phyloP scores from a whole-genome alignment of 2,888 invertebrate species.

The Branchinecta sandiegonensis region DNA sequence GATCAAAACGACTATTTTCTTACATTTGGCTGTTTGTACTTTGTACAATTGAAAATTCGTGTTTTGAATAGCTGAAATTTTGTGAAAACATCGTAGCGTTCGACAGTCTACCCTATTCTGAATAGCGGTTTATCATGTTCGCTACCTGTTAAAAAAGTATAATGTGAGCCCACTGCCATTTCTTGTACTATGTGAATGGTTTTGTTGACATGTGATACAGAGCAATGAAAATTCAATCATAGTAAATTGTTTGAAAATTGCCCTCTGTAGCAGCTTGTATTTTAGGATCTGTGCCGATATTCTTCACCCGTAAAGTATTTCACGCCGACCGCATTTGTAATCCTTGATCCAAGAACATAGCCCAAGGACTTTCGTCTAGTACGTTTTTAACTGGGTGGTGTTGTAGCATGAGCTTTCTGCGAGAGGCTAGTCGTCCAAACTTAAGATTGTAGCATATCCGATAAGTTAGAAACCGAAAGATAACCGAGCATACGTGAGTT shows the following conservation, averaged over 20 bases:
- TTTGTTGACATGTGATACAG: slow-evolving; percentile 22
- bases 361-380: too few relatives aligned
- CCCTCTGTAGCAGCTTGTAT: too few relatives aligned
- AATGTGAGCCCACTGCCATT: slow-evolving; percentile 20
- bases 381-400: too few relatives aligned
- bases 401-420: too few relatives aligned
- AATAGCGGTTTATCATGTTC: slow-evolving; percentile 2
- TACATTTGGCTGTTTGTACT: slow-evolving; percentile 9
- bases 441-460: too few relatives aligned
- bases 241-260: slow-evolving; percentile 9
- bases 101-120: neutral
- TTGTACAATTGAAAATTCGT: slow-evolving; percentile 14
- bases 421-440: too few relatives aligned
- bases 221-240: slow-evolving; percentile 19
- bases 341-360: too few relatives aligned
- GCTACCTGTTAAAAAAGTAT: neutral
- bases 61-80: slow-evolving; percentile 7
- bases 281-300: too few relatives aligned
- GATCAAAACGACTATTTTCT: slow-evolving; percentile 11
- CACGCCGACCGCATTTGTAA: too few relatives aligned
- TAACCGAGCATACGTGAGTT: too few relatives aligned
- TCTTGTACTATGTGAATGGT: slow-evolving; percentile 21
- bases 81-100: neutral
- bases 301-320: too few relatives aligned
- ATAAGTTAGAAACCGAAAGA: too few relatives aligned